Evolutionary conservation across 2,797 vertebrate genomes (phyloP).

Genomic region (Tokudaia muenninki): DNA sequence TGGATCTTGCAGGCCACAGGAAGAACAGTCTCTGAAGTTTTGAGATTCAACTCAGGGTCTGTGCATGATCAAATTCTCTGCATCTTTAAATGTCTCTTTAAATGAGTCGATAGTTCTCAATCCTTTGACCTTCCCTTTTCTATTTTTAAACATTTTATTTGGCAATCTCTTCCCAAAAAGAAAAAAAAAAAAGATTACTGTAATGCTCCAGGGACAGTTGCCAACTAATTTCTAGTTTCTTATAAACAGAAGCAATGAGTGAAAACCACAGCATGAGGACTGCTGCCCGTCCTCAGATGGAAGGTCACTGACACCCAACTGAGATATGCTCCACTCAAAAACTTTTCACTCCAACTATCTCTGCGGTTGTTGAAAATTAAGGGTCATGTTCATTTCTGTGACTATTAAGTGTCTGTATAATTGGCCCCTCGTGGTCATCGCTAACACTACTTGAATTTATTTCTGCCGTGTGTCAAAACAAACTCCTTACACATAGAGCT

Average conservation of each 20-base stretch:
- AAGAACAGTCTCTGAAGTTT: conserved; percentile 36
- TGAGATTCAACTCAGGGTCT: not conserved
- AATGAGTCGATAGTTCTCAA: not conserved
- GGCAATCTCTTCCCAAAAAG: conserved; percentile 21
- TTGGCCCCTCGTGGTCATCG: not conserved
- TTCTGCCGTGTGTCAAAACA: conserved; percentile 23
- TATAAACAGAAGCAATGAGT: conserved; percentile 14
- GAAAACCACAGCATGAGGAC: not conserved
- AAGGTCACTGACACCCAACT: not conserved
- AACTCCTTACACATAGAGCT: not conserved
- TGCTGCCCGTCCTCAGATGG: not conserved
- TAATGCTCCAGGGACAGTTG: not conserved
- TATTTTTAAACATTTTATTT: conserved; percentile 56
- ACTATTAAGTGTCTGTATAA: not conserved
- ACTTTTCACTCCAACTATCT: not conserved
- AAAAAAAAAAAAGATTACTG: conserved; percentile 10
- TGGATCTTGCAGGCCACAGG: not conserved
- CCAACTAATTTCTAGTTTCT: conserved; percentile 14
- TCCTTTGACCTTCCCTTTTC: conserved; percentile 16
- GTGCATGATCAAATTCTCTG: not conserved
- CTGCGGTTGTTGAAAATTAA: conserved; percentile 43
- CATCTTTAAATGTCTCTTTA: conserved; percentile 28
- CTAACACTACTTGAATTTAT: not conserved
- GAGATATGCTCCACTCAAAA: not conserved
- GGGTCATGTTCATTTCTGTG: conserved; percentile 6